Evolutionary conservation across 2,797 vertebrate species (phyloP), one percentile per base, ranked within the genome.

Genomic region (Chelon auratus): DNA sequence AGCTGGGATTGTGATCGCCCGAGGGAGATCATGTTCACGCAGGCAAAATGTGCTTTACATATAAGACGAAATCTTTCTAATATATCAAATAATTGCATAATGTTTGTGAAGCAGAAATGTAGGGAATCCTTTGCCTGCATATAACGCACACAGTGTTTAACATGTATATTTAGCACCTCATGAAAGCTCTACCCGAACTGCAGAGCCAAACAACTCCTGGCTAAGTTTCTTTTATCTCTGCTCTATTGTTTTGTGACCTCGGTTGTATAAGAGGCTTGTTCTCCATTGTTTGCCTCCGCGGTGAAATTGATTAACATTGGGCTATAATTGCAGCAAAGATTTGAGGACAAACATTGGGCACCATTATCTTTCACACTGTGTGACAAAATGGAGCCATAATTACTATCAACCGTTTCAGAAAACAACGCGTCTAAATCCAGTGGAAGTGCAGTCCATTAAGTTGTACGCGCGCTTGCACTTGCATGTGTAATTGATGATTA

Each of bases 291-390:
- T 66, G 84, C 90, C 90, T 87, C 71, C 82, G 91, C 22, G 78
- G 90, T 87, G 77, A 85, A 91, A 93, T 91, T 79, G 74, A 92
- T 93, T 94, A 94, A 88, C 89, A 90, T 91, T 92, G 74, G 75
- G 64, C 73, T 77, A 63, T 91, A 91, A 92, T 90, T 90, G 86
- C 80, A 26, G 77, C 62, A 75, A 55, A 83, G 73, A 85, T 86
- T 89, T 68, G 63, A 53, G 82, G 78, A 82, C 79, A 89, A 90
- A 89, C 71, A 87, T 55, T 24, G 82, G 80, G 50, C 72, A 47
- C 60, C 71, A 87, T 91, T 90, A 91, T 90, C 81, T 79, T 78
- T 72, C 77, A 20, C 74, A 73, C 65, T 65, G 75, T 43, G 77
- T 62, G 78, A 81, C 82, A 87, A 89, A 93, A 89, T 62, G 64